These are phyloP conservation scores for Luperina testacea DNA, from an alignment of 2,888 invertebrate genomes.

Conservation along the genomic window DNA sequence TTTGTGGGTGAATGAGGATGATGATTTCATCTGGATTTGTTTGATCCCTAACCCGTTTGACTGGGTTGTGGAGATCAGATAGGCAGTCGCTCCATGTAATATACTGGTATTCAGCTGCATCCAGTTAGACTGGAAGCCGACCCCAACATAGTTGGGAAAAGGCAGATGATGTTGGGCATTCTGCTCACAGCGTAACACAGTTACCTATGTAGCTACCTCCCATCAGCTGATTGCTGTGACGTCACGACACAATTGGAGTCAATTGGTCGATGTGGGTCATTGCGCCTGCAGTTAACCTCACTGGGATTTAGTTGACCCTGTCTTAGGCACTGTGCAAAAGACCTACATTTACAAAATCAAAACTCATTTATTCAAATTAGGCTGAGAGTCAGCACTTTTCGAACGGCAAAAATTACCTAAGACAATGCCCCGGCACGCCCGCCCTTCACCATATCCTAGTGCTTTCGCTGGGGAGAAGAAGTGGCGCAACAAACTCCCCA, in stretches of 20 bases:
- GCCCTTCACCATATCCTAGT: too few species aligned
- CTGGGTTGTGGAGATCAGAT: neutral
- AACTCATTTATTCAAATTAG: too few species aligned
- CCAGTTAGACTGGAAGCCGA: neutral
- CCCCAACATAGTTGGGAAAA: neutral
- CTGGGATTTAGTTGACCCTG: constrained; percentile 38
- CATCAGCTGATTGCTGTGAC: constrained; percentile 36
- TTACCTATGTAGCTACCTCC: neutral
- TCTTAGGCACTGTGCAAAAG: neutral
- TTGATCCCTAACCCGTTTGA: too few species aligned
- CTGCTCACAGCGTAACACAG: neutral
- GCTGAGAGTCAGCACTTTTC: too few species aligned
- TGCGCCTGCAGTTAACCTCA: constrained; percentile 49
- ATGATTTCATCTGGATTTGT: too few species aligned
- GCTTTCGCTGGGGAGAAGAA: too few species aligned
- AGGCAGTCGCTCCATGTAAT: neutral
- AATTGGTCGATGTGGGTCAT: constrained; percentile 51
- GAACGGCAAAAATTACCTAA: too few species aligned
- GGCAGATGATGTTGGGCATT: neutral
- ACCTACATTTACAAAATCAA: neutral
- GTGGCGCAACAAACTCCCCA: too few species aligned
- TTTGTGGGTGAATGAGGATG: too few species aligned
- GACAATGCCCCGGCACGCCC: too few species aligned
- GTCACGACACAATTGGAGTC: constrained; percentile 27
- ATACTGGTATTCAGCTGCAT: neutral